phyloP scores from a whole-genome alignment of 2,113 vertebrate genomes.

The Illadopsis cleaveri region DNA sequence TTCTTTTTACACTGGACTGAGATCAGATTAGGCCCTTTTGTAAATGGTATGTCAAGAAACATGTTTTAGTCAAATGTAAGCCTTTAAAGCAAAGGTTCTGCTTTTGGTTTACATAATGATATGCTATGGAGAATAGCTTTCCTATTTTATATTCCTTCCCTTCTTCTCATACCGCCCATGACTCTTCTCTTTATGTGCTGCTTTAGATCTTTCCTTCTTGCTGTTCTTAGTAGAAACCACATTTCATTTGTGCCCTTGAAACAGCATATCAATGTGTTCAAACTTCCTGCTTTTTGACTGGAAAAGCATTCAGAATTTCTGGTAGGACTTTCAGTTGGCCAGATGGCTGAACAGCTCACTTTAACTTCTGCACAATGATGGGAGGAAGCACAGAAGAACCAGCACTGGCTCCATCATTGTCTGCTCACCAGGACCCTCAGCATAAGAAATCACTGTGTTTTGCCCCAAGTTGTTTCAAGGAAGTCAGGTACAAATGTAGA shows the following conservation, averaged over 20 bases:
- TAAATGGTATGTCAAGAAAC: neutral
- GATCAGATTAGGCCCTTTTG: neutral
- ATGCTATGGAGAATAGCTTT: neutral
- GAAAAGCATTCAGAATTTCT: neutral
- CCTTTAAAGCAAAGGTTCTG: conserved; percentile 14
- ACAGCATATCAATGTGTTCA: neutral
- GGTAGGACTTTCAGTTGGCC: neutral
- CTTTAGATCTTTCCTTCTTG: neutral
- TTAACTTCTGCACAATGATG: neutral
- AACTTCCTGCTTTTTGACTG: neutral
- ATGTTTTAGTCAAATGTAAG: conserved; percentile 16
- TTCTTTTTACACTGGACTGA: neutral
- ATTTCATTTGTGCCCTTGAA: neutral
- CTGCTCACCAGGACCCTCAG: neutral
- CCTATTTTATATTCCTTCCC: conserved; percentile 13
- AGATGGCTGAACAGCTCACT: neutral
- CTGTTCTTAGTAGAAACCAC: neutral
- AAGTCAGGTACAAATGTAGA: neutral
- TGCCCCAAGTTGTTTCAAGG: neutral
- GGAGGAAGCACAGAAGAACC: neutral
- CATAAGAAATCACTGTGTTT: neutral
- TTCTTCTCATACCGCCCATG: neutral
- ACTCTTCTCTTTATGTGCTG: neutral
- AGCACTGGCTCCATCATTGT: neutral
- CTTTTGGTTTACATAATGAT: conserved; percentile 55